A percentile compares a stretch with the other conserved stretches of the same genome.
Conservation (phyloP, 2,888 invertebrate species). For the Pseudococcus longispinus region DNA sequence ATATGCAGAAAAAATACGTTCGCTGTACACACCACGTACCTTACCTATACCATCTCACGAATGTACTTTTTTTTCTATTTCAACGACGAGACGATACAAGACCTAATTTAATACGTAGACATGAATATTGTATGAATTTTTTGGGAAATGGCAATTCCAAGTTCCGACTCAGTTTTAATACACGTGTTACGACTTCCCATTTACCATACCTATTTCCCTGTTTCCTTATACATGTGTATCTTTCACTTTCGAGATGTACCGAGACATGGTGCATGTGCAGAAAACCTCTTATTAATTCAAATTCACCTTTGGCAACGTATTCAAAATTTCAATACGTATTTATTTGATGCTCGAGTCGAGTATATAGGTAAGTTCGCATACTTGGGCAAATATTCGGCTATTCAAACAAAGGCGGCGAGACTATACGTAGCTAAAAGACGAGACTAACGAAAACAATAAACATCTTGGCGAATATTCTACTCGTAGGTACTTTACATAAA, state of each 20-base stretch:
- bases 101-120: conserved; percentile 20
- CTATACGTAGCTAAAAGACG: neutral
- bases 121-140: conserved; percentile 35
- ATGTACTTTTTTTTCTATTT: neutral
- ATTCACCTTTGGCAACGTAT: neutral
- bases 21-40: neutral
- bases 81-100: neutral
- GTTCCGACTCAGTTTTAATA: neutral
- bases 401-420: neutral
- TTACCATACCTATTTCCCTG: neutral
- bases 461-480: neutral
- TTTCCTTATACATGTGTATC: neutral
- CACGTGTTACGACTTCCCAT: neutral
- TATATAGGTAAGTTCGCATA: neutral
- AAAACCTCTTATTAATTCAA: neutral
- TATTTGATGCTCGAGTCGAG: neutral
- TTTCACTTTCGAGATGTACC: neutral
- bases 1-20: neutral
- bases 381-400: neutral
- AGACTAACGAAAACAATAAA: conserved; percentile 3
- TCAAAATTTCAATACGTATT: too few relatives aligned
- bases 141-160: conserved; percentile 22
- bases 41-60: neutral
- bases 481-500: conserved; percentile 4
- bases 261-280: neutral